Base-by-base conservation (phyloP, 2,113 vertebrate species). In the Barnardius zonarius region DNA sequence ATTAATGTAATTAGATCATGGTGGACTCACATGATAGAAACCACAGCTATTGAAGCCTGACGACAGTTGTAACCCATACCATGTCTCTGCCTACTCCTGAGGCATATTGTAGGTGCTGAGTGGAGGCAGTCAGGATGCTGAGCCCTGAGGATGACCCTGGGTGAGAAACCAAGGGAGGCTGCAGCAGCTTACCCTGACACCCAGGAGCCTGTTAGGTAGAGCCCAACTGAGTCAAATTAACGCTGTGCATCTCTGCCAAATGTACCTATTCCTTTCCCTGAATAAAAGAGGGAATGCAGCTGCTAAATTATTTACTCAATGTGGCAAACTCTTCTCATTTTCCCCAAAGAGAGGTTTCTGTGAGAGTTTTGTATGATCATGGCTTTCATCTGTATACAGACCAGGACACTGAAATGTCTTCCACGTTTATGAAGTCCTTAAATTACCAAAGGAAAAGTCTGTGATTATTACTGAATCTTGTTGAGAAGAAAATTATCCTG, bases 401-500 rank as follows among this genome's bases (percentile, higher is more conserved):
- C 78, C 13, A 33, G 54, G 70, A 82, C 16, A 63, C 86, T 95
- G 48, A 87, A 85, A 86, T 90, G 91, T 74, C 70, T 96, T 96
- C 61, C 31, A 67, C 10, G 10, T 87, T 92, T 87, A 86, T 17
- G 35, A 95, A 93, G 68, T 90, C 79, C 43, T 92, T 92, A 95
- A 81, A 86, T 86, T 95, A 54, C 86, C 91, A 64, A 70, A 83
- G 51, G 51, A 91, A 92, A 90, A 91, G 61, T 57, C 74, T 90
- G 46, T 92, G 87, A 92, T 70, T 79, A 90, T 81, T 96, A 70
- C 51, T 0, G 2, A 81, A 49, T 85, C 68, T 61, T 72, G 81
- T 88, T 97, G 78, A 96, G 92, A 92, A 91, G 23, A 52, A 80
- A 78, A 93, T 96, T 94, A 90, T 80, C 86, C 80, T 90, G 93